Conservation (phyloP, 1,140 invertebrate genomes). For the Eubasilissa regina region DNA sequence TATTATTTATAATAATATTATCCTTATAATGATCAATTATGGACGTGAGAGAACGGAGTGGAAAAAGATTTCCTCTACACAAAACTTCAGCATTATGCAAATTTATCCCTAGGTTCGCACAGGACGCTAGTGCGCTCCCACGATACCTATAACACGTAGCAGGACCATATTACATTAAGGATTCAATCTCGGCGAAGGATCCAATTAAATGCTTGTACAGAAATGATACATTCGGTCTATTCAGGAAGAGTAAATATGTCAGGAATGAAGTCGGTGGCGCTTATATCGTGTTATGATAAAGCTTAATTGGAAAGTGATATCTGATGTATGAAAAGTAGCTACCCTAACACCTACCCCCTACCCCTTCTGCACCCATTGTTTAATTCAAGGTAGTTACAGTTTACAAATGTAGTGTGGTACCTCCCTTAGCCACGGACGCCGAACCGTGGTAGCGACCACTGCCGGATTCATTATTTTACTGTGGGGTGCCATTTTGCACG, state of each 20-base stretch:
- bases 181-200: slow-evolving; percentile 11
- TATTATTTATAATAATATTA: no score
- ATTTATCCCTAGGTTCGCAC: not conserved
- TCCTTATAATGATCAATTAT: not conserved
- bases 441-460: no score
- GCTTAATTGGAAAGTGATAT: slow-evolving; percentile 34
- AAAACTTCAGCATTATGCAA: slow-evolving; percentile 17
- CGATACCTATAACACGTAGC: no score
- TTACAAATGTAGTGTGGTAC: not conserved
- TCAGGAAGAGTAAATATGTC: slow-evolving; percentile 1
- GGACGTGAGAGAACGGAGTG: not conserved
- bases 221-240: slow-evolving; percentile 31
- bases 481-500: no score
- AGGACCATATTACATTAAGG: slow-evolving; percentile 9
- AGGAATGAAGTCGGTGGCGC: not conserved
- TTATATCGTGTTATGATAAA: slow-evolving; percentile 17
- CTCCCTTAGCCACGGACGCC: not conserved
- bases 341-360: not conserved
- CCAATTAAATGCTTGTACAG: slow-evolving; percentile 10
- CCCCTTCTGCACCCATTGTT: no score
- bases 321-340: slow-evolving; percentile 4
- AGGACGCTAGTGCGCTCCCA: not conserved
- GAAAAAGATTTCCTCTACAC: not conserved
- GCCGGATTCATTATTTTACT: no score
- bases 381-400: not conserved